Conservation (phyloP, 2,888 invertebrate genomes). For the Dolomedes plantarius region DNA sequence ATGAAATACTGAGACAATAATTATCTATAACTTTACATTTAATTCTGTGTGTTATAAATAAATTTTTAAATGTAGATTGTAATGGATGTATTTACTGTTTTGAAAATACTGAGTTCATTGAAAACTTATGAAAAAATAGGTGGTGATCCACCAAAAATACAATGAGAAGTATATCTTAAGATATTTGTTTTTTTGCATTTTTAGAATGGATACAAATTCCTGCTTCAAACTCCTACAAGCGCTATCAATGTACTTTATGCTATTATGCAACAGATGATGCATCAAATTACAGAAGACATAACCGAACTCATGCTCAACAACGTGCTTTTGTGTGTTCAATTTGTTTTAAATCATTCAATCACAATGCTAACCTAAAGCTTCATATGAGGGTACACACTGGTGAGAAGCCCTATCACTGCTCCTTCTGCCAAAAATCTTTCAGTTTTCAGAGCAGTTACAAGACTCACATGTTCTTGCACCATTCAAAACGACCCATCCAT, state of each 20-base stretch:
- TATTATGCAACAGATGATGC: conserved; percentile 20
- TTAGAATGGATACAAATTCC: background rate
- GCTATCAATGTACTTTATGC: conserved; percentile 9
- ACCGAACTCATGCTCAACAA: conserved; percentile 20
- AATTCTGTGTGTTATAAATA: too few species aligned
- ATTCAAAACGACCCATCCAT: too few species aligned
- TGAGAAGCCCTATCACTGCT: conserved; percentile 90
- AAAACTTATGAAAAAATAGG: too few species aligned
- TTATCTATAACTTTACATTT: too few species aligned
- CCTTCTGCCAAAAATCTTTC: conserved; percentile 86
- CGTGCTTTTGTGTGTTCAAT: conserved; percentile 16
- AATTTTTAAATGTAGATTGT: too few species aligned
- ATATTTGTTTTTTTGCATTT: too few species aligned
- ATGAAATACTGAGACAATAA: too few species aligned
- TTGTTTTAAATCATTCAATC: conserved; percentile 20
- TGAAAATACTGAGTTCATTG: too few species aligned
- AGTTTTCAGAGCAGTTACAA: conserved; percentile 76
- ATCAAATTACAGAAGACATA: conserved; percentile 20
- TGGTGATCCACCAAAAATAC: too few species aligned
- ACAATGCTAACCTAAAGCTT: conserved; percentile 82
- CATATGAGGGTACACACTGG: conserved; percentile 92
- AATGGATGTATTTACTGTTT: too few species aligned
- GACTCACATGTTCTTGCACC: conserved; percentile 15
- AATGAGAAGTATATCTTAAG: too few species aligned
- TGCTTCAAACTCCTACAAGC: background rate